Evolutionary conservation across 2,888 invertebrate species (phyloP).

Genomic region (Fragum fragum): DNA sequence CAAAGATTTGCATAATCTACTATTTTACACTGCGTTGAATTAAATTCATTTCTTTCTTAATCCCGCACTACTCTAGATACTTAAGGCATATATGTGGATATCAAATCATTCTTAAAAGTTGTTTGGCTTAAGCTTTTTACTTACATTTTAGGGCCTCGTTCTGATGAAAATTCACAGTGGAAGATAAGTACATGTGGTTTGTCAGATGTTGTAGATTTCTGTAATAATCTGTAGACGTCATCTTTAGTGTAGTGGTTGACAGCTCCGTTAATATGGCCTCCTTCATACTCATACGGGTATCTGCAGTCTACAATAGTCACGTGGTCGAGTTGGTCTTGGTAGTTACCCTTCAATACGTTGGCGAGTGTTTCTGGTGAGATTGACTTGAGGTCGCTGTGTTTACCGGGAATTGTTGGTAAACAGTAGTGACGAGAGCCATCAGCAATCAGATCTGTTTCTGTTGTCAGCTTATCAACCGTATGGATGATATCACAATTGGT

Average conservation of each 20-base stretch:
- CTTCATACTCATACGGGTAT: too few species aligned
- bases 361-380: conserved; percentile 75
- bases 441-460: conserved; percentile 46
- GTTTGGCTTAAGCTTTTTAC: too few species aligned
- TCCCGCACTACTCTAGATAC: too few species aligned
- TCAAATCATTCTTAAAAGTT: too few species aligned
- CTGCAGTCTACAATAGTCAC: conserved; percentile 55
- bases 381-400: conserved; percentile 80
- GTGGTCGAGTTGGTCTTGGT: conserved; percentile 20
- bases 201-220: conserved; percentile 39
- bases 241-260: conserved; percentile 59
- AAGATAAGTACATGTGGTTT: conserved; percentile 61
- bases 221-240: conserved; percentile 42
- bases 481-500: conserved; percentile 51
- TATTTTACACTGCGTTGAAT: too few species aligned
- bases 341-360: conserved; percentile 46
- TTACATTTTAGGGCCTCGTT: conserved; percentile 65
- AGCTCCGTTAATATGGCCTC: conserved; percentile 53
- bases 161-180: conserved; percentile 66
- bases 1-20: too few species aligned
- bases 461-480: conserved; percentile 51
- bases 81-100: too few species aligned
- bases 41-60: too few species aligned
- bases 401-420: conserved; percentile 77
- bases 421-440: conserved; percentile 64